Conservation (phyloP, 1,140 invertebrate species). For the Pseudoatta argentina region DNA sequence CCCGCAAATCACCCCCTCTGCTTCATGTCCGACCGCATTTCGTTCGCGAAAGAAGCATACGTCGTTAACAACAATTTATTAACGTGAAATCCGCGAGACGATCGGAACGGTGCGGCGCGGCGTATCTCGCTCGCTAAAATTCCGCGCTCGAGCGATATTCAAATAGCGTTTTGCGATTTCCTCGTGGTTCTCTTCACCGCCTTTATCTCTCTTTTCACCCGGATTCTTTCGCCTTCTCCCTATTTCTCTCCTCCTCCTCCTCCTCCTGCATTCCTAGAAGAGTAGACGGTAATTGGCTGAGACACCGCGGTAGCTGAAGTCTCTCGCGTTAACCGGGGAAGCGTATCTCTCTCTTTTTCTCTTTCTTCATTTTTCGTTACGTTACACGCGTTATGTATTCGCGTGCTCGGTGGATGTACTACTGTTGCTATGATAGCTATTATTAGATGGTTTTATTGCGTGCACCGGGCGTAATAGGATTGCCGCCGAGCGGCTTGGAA, state of each 20-base stretch:
- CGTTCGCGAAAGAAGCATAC: conserved; percentile 41
- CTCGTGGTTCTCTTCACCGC: conserved; percentile 10
- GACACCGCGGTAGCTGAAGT: conserved; percentile 51
- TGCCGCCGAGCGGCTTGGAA: conserved; percentile 61
- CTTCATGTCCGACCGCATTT: conserved; percentile 45
- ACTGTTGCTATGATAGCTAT: conserved; percentile 65
- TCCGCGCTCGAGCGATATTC: conserved; percentile 59
- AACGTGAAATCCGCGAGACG: conserved; percentile 58
- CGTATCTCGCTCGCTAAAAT: conserved; percentile 40
- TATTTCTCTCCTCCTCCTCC: too few species aligned
- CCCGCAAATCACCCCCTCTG: not conserved
- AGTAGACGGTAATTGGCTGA: conserved; percentile 59
- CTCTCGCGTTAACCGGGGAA: conserved; percentile 52
- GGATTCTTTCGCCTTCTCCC: conserved; percentile 17
- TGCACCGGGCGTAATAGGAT: conserved; percentile 61
- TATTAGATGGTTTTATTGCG: conserved; percentile 64
- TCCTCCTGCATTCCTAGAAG: conserved; percentile 21
- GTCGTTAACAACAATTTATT: conserved; percentile 63
- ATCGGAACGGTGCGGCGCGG: conserved; percentile 24
- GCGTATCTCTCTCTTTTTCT: conserved; percentile 36
- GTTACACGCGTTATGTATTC: conserved; percentile 57
- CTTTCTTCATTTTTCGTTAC: conserved; percentile 56
- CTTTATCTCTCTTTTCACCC: conserved; percentile 32
- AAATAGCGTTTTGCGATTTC: conserved; percentile 64
- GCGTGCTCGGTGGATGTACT: conserved; percentile 60